Conservation (phyloP, 35 echinoderm and acorn worm genomes). For the Chiridota heheva region DNA sequence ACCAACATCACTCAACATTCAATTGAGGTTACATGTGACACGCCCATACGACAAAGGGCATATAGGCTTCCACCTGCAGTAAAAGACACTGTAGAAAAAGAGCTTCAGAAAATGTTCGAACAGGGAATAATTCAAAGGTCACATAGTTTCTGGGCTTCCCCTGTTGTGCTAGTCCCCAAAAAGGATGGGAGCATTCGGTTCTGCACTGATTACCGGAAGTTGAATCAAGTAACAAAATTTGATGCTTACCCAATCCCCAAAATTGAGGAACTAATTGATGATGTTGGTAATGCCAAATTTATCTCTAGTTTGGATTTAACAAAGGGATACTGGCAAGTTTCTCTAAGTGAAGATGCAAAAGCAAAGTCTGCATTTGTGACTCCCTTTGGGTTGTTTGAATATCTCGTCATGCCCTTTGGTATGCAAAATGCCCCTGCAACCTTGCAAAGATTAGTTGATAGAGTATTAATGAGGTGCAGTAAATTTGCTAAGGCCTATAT, state of each 20-base stretch:
- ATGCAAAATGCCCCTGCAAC: too few relatives aligned
- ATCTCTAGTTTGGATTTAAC: conserved; percentile 34
- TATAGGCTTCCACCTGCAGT: conserved; percentile 51
- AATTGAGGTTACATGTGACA: conserved; percentile 12
- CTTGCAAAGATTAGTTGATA: conserved; percentile 46
- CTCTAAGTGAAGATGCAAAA: conserved; percentile 20
- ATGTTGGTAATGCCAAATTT: conserved; percentile 2
- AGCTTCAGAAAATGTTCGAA: conserved; percentile 55
- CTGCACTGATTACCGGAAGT: conserved; percentile 31
- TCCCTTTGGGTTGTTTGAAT: too few relatives aligned
- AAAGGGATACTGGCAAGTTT: conserved; percentile 53
- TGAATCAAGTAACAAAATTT: conserved; percentile 57
- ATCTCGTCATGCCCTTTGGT: too few relatives aligned
- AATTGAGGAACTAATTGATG: conserved; percentile 55
- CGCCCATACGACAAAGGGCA: conserved; percentile 25
- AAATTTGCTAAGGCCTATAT: conserved; percentile 57
- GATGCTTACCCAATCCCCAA: conserved; percentile 66
- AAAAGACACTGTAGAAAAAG: conserved; percentile 1
- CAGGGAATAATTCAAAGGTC: conserved; percentile 40
- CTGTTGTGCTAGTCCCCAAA: conserved; percentile 23
- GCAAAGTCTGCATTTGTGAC: conserved; percentile 30
- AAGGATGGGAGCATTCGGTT: conserved; percentile 31
- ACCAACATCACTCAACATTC: conserved; percentile 27
- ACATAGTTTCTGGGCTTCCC: conserved; percentile 37
- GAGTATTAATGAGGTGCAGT: background rate